Evolutionary conservation across 1,140 invertebrate species (phyloP), one percentile per base, ranked within the genome.

Genomic region (Lepidurus couesii): DNA sequence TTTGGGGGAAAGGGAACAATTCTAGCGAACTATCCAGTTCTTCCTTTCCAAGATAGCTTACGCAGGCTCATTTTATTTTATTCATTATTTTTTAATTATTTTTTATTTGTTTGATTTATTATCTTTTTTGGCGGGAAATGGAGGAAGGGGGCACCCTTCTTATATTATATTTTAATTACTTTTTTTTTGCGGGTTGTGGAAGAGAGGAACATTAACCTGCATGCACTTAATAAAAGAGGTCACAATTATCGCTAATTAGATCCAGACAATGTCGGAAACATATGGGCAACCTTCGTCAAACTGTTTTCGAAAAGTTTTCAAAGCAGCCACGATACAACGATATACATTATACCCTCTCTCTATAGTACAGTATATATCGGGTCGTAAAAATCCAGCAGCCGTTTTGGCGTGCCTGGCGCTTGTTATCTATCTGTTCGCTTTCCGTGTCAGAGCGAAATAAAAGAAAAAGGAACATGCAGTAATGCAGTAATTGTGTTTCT

Each of bases 331-430:
- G 34, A 34, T 3, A 34, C 34, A 34, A 34, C 2, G 34, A 3
- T 34, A 65, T 21, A 7, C 53, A 7, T 53, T 53, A 65, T 21
- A 65, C 53, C 53, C 53, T 21, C 47, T 5, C 47, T 21, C 53
- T 65, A n/a, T 21, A 65, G 53, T 21, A 13, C 9, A 7, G 21
- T 13, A n/a, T 16, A 65, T 65, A 21, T 65, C 16, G 6, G 53
- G 13, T 65, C 53, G 53, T 65, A 65, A 65, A 65, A 65, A 65
- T 65, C 53, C 8, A 13, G 53, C 8, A 65, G 21, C 16, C 13
- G 53, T 65, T 65, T 65, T 65, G 53, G 53, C 53, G 53, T 65
- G 53, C 16, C 53, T 65, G 53, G 53, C 16, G 53, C 16, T 65
- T 21, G 53, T 65, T 65, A 65, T 21, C 21, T 65, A 65, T 65